These are phyloP conservation scores for Conopomorpha cramerella DNA, from an alignment of 1,140 invertebrate species.

Conservation along the genomic window DNA sequence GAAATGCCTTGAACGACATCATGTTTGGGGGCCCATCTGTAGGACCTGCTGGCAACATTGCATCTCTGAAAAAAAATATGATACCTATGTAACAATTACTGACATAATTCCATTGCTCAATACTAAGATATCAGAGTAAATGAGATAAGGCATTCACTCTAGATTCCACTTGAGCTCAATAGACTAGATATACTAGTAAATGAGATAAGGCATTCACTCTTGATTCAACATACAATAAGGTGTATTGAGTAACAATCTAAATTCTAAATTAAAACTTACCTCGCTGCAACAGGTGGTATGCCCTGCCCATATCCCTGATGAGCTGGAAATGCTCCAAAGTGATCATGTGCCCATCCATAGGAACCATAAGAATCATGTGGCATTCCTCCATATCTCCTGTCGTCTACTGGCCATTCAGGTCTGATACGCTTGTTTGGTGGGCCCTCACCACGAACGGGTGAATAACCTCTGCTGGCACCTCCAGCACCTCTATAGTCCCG, in stretches of 20 bases:
- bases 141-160: too few relatives aligned
- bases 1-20: conserved; percentile 97
- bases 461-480: conserved; percentile 66
- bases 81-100: conserved; percentile 6
- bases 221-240: too few relatives aligned
- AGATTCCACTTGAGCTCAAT: too few relatives aligned
- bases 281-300: conserved; percentile 50
- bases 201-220: too few relatives aligned
- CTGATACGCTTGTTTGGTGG: conserved; percentile 82
- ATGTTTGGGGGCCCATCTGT: conserved; percentile 86
- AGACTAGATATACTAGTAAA: too few relatives aligned
- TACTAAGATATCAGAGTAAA: too few relatives aligned
- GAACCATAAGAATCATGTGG: conserved; percentile 53
- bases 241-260: too few relatives aligned
- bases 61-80: conserved; percentile 32
- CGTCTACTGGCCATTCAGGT: conserved; percentile 70
- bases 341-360: conserved; percentile 59
- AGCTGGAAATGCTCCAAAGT: conserved; percentile 51
- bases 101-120: not conserved
- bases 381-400: conserved; percentile 51
- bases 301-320: conserved; percentile 55
- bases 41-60: conserved; percentile 41
- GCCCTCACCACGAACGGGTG: conserved; percentile 76
- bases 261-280: too few relatives aligned
- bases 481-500: conserved; percentile 70